Percentiles rank a stretch among this genome's conserved stretches.
Evolutionary conservation across 2,888 invertebrate species (phyloP).

Genomic region (Euphydryas editha): DNA sequence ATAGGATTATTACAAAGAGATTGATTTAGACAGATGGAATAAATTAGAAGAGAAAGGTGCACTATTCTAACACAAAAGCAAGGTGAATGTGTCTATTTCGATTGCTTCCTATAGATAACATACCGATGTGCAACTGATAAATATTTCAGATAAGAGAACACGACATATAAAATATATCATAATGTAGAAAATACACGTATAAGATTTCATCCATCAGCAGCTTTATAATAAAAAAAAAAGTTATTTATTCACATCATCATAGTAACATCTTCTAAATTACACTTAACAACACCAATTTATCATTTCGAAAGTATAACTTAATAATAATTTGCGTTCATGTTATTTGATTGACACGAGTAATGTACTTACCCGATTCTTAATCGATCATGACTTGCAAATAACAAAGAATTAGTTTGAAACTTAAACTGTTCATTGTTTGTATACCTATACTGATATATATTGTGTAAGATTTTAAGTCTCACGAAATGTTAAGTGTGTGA

Average conservation of each 20-base stretch:
- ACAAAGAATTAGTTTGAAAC: slow-evolving; percentile 14
- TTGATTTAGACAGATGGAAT: slow-evolving; percentile 60
- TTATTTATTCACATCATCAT: slow-evolving; percentile 65
- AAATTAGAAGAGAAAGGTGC: slow-evolving; percentile 55
- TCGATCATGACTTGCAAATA: slow-evolving; percentile 30
- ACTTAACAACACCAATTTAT: slow-evolving; percentile 74
- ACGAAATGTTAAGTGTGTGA: slow-evolving; percentile 37
- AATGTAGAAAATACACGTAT: too few species aligned
- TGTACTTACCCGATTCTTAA: slow-evolving; percentile 49
- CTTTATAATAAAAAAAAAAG: slow-evolving; percentile 56
- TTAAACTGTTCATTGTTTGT: slow-evolving; percentile 14
- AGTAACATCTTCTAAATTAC: slow-evolving; percentile 69
- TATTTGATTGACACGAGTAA: slow-evolving; percentile 63
- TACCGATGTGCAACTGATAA: slow-evolving; percentile 58
- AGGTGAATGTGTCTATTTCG: slow-evolving; percentile 54
- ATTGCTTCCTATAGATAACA: slow-evolving; percentile 57
- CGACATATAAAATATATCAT: slow-evolving; percentile 30
- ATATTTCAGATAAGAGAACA: slow-evolving; percentile 45
- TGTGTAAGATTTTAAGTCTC: slow-evolving; percentile 22
- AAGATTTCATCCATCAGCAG: background rate
- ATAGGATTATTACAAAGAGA: slow-evolving; percentile 56
- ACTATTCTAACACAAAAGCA: slow-evolving; percentile 52
- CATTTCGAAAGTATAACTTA: slow-evolving; percentile 68
- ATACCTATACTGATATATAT: background rate
- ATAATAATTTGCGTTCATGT: slow-evolving; percentile 61